Evolutionary conservation across 2,797 vertebrate genomes (phyloP), one percentile per base, ranked within the genome.

Genomic region (Anisognathus igniventris): DNA sequence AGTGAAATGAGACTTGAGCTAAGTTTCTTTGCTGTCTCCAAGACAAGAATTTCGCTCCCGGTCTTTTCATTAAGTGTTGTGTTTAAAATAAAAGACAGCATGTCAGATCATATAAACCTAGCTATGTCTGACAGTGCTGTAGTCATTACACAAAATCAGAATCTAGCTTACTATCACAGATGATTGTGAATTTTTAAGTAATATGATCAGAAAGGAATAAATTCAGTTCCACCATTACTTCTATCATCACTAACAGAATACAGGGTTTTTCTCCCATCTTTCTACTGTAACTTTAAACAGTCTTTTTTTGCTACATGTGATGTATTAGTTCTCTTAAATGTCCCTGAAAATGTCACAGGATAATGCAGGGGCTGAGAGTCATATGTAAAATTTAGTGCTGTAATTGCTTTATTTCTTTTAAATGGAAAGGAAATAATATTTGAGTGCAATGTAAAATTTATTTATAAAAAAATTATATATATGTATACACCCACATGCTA

Each of bases 21-120:
- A 93, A 93, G 79, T 91, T 91, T 78, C 54, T 77, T 70, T 61
- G 54, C 70, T 70, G 35, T 45, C 58, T 68, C 73, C 21, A 60
- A 85, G 71, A 92, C 60, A 81, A 86, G 30, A 93, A 90, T 95
- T 92, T 95, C 44, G 60, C 77, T 92, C 31, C 62, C 33, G 54
- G 62, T 70, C 70, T 90, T 91, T 91, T 81, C 74, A 92, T 90
- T 94, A 92, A 94, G 31, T 76, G 62, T 39, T 66, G 50, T 94
- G 48, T 86, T 96, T 65, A 84, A 86, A 92, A 87, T 78, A 67
- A 56, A 72, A 91, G 65, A 39, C 62, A 90, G 44, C 48, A 50
- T 60, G 80, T 94, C 88, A 87, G 82, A 78, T 95, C 48, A 40
- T 80, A 94, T 92, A 61, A 81, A 60, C 0, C 0, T 30, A 88